Percentiles rank a stretch among this genome's conserved stretches.
These are phyloP conservation scores for Phoenicopterus ruber DNA, from an alignment of 2,113 vertebrate genomes.

Conservation along the genomic window DNA sequence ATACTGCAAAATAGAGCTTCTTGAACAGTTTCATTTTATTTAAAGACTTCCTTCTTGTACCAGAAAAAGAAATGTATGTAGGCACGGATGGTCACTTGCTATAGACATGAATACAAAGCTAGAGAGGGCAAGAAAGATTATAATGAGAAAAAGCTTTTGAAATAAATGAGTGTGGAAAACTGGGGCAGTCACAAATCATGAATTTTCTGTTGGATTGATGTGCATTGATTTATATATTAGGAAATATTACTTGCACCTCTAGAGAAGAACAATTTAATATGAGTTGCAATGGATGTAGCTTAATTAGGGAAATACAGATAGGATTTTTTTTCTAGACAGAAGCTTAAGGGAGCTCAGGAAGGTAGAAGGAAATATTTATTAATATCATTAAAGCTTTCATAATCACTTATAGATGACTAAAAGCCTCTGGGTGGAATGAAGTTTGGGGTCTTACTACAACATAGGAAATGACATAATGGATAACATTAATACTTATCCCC, in stretches of 20 bases:
- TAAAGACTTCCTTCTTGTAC: neutral
- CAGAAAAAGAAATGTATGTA: neutral
- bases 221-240: neutral
- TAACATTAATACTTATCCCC: neutral
- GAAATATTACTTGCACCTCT: neutral
- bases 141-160: neutral
- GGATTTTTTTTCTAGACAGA: neutral
- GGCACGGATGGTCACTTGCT: neutral
- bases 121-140: neutral
- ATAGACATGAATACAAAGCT: neutral
- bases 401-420: neutral
- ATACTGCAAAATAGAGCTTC: neutral
- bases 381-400: neutral
- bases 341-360: neutral
- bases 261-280: neutral
- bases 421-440: neutral
- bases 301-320: constrained; percentile 13
- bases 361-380: neutral
- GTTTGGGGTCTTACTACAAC: neutral
- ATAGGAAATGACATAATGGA: neutral
- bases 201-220: neutral
- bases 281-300: neutral
- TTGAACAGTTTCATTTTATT: neutral
- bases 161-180: constrained; percentile 22
- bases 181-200: neutral